Percentiles rank a stretch among this genome's conserved stretches.
phyloP scores from a whole-genome alignment of 2,113 vertebrate genomes.

The Platycercus adscitus region DNA sequence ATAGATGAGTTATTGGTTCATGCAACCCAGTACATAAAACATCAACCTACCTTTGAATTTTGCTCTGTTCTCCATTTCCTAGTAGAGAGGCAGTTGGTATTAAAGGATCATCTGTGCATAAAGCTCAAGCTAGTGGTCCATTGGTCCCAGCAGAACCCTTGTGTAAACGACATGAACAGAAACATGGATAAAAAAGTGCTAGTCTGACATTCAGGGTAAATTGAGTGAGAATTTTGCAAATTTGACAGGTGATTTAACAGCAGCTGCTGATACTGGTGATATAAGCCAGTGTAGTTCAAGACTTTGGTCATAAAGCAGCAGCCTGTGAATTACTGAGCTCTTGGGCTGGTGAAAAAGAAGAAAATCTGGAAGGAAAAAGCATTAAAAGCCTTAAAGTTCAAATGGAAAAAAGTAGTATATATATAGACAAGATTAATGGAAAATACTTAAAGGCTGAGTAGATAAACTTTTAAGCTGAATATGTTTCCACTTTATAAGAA shows the following conservation, averaged over 20 bases:
- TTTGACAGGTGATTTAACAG: constrained; percentile 60
- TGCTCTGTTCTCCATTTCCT: neutral
- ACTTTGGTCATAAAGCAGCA: neutral
- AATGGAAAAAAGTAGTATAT: neutral
- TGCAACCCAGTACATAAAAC: neutral
- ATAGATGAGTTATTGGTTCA: neutral
- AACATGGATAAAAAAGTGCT: neutral
- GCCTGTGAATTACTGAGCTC: neutral
- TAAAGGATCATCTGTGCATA: constrained; percentile 8
- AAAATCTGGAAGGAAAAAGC: neutral
- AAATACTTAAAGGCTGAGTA: neutral
- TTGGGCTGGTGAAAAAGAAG: neutral
- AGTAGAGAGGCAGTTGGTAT: neutral
- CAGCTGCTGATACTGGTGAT: neutral
- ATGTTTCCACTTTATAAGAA: neutral
- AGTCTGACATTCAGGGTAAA: constrained; percentile 30
- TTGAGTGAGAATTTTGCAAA: constrained; percentile 42
- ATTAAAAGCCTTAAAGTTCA: neutral
- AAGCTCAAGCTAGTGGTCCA: neutral
- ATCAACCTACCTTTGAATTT: neutral
- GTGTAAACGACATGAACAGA: constrained; percentile 14
- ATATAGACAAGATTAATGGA: neutral
- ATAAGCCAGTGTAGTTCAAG: neutral
- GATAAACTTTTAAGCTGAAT: neutral
- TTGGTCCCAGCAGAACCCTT: constrained; percentile 1